Evolutionary conservation across 1,140 invertebrate genomes (phyloP).

Genomic region (Sminthurides bifidus): DNA sequence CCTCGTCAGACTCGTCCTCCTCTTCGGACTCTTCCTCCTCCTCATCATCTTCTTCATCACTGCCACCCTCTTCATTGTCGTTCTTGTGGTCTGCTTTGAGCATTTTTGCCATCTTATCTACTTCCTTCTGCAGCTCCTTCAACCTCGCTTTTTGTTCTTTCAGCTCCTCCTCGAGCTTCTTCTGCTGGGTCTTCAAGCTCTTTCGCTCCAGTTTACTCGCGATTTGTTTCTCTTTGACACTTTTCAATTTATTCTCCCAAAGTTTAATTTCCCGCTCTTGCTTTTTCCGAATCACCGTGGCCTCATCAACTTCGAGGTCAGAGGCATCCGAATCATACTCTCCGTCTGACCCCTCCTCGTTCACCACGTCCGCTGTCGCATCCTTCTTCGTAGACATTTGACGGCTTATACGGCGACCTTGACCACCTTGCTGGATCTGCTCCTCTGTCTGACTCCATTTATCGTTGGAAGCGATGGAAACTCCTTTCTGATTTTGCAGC

Average conservation of each 20-base stretch:
- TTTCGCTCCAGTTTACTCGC: conserved; percentile 63
- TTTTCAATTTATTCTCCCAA: conserved; percentile 60
- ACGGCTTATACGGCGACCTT: conserved; percentile 20
- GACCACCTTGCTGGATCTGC: conserved; percentile 28
- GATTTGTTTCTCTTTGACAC: conserved; percentile 61
- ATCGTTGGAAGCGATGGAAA: conserved; percentile 19
- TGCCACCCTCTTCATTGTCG: conserved; percentile 56
- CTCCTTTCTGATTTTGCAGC: conserved; percentile 16
- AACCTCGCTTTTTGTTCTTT: conserved; percentile 41
- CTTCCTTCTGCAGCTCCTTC: conserved; percentile 62
- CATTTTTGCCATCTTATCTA: conserved; percentile 73
- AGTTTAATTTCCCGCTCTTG: conserved; percentile 59
- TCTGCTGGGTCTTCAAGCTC: conserved; percentile 62
- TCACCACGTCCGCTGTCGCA: conserved; percentile 30
- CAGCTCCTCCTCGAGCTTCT: conserved; percentile 60
- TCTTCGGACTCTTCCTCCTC: conserved; percentile 46
- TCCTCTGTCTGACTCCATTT: conserved; percentile 36
- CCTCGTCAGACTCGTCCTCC: conserved; percentile 50
- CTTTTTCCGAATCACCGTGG: conserved; percentile 52
- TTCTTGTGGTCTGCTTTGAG: conserved; percentile 69
- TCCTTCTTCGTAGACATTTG: conserved; percentile 29
- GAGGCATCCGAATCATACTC: conserved; percentile 35
- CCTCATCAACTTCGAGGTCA: conserved; percentile 55
- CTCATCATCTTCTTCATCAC: conserved; percentile 44
- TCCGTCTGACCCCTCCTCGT: conserved; percentile 40